Evolutionary conservation across 2,797 vertebrate genomes (phyloP), one percentile per base, ranked within the genome.

Genomic region (Bradypodion ventrale): DNA sequence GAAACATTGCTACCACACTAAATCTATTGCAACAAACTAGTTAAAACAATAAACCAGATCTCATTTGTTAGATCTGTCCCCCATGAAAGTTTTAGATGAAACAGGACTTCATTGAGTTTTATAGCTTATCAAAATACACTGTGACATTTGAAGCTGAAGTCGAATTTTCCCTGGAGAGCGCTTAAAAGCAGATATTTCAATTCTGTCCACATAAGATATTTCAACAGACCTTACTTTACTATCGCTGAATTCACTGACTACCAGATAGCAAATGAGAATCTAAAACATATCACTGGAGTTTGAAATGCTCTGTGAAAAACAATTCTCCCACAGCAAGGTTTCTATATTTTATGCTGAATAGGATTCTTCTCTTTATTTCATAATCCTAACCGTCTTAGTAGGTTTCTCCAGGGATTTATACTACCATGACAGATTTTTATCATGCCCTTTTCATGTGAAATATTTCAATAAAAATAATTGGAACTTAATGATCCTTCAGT

Each of bases 401-500:
- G 81, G 59, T 75, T 86, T 89, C 88, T 85, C 40, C 1, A 29
- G 77, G 74, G 88, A 89, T 70, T 75, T 90, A 82, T 32, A 79
- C 75, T 74, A 84, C 66, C 78, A 87, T 76, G 87, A 49, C 82
- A 27, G 15, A 92, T 89, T 91, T 82, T 90, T 90, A 87, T 84
- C 82, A 73, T 86, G 85, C 49, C 73, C 79, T 84, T 92, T 93
- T 85, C 84, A 84, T 88, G 65, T 42, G 66, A 91, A 89, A 88
- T 87, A 93, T 88, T 90, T 90, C 80, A 86, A 66, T 77, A 75
- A 87, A 92, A 93, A 89, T 94, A 94, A 94, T 8, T 93, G 83
- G 81, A 94, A 92, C 23, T 78, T 92, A 92, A 93, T 87, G 83
- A 92, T 89, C 80, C 74, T 94, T 92, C 89, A 92, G 90, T 91